Evolutionary conservation across 2,888 invertebrate genomes (phyloP).

Genomic region (Callosobruchus maculatus): DNA sequence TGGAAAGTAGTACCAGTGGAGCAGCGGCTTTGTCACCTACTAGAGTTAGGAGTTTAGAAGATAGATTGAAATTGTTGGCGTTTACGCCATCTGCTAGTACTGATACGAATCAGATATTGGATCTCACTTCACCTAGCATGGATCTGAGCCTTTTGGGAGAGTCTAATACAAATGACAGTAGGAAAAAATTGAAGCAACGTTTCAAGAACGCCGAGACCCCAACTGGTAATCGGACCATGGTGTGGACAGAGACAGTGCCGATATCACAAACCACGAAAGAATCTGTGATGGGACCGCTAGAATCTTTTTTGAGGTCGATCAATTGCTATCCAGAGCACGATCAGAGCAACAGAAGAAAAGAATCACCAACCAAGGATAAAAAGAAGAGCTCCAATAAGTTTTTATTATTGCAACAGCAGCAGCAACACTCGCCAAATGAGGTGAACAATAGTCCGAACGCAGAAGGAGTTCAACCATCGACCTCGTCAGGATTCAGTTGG

Average conservation of each 20-base stretch:
- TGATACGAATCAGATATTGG: conserved; percentile 22
- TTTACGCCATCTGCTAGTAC: conserved; percentile 5
- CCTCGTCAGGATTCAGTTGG: conserved; percentile 43
- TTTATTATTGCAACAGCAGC: conserved; percentile 20
- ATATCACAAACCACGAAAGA: conserved; percentile 36
- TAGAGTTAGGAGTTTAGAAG: conserved; percentile 42
- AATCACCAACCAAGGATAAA: conserved; percentile 22
- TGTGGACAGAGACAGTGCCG: conserved; percentile 39
- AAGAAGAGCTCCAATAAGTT: conserved; percentile 19
- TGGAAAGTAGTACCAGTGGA: conserved; percentile 24
- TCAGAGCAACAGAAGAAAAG: conserved; percentile 28
- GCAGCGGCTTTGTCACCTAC: conserved; percentile 31
- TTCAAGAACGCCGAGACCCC: conserved; percentile 16
- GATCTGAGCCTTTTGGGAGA: conserved; percentile 26
- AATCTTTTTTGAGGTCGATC: conserved; percentile 44
- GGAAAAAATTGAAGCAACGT: conserved; percentile 31
- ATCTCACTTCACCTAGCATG: conserved; percentile 36
- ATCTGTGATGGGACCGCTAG: conserved; percentile 44
- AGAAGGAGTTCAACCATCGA: conserved; percentile 13
- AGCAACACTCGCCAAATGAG: conserved; percentile 24
- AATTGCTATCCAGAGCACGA: conserved; percentile 45
- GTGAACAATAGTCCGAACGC: conserved; percentile 22
- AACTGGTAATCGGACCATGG: conserved; percentile 10
- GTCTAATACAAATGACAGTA: conserved; percentile 17
- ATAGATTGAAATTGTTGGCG: conserved; percentile 52